phyloP scores from a whole-genome alignment of 2,113 vertebrate species.

The Clarias batrachus region DNA sequence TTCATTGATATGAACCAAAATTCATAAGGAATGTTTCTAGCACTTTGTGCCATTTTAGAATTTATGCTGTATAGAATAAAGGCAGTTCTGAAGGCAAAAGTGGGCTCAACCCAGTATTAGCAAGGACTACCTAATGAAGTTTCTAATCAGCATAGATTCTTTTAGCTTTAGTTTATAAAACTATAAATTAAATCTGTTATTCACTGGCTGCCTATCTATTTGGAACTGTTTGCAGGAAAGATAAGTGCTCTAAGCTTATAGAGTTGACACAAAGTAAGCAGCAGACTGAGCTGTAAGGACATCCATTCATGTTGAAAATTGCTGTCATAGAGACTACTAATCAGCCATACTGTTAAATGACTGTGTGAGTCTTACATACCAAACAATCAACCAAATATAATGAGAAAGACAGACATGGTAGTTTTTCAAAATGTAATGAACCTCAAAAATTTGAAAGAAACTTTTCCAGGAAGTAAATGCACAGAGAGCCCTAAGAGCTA shows the following conservation, averaged over 20 bases:
- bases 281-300: background rate
- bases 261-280: background rate
- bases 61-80: too few species aligned
- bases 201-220: background rate
- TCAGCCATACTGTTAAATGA: conserved; percentile 34
- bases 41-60: too few species aligned
- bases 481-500: background rate
- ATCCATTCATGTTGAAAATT: conserved; percentile 1
- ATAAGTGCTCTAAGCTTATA: background rate
- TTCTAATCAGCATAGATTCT: background rate
- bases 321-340: conserved; percentile 33
- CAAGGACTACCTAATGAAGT: too few species aligned
- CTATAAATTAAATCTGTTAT: background rate
- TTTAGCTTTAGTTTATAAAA: background rate
- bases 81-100: too few species aligned
- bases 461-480: background rate
- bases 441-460: background rate
- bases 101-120: too few species aligned
- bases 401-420: background rate
- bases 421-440: background rate
- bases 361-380: conserved; percentile 10
- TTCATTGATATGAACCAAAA: too few species aligned
- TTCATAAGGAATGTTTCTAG: too few species aligned
- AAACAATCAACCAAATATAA: conserved; percentile 1
- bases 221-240: background rate